Evolutionary conservation across 2,888 invertebrate species (phyloP).

Genomic region (Asteroscopus sphinx): DNA sequence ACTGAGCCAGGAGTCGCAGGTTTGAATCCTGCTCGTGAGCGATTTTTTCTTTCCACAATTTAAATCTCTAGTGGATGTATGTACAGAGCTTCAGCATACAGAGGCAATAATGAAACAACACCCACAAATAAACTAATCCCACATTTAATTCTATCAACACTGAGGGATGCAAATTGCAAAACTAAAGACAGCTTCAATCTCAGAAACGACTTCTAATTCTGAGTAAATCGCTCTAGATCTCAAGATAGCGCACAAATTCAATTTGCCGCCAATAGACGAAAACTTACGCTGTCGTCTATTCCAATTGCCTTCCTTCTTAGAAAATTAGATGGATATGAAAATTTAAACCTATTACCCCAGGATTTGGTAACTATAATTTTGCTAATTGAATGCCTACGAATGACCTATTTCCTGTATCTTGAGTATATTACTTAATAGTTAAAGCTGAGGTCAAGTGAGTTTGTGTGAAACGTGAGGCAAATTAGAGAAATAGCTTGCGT

Average conservation of each 20-base stretch:
- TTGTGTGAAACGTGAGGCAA: slow-evolving; percentile 52
- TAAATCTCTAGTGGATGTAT: too few relatives aligned
- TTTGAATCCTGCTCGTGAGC: too few relatives aligned
- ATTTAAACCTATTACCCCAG: slow-evolving; percentile 41
- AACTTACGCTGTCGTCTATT: slow-evolving; percentile 45
- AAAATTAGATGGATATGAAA: slow-evolving; percentile 43
- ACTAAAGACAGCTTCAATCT: slow-evolving; percentile 31
- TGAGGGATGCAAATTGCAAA: slow-evolving; percentile 42
- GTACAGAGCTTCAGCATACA: too few relatives aligned
- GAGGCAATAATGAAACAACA: background rate
- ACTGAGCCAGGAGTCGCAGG: too few relatives aligned
- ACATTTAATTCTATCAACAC: slow-evolving; percentile 25
- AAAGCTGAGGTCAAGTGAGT: slow-evolving; percentile 53
- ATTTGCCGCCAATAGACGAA: slow-evolving; percentile 52
- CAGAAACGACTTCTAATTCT: slow-evolving; percentile 22
- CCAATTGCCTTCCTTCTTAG: slow-evolving; percentile 39
- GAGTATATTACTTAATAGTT: slow-evolving; percentile 47
- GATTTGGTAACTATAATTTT: slow-evolving; percentile 25
- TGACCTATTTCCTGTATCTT: slow-evolving; percentile 33
- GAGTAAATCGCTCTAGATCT: slow-evolving; percentile 36
- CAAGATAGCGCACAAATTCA: slow-evolving; percentile 48
- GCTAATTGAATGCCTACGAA: slow-evolving; percentile 42
- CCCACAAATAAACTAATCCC: slow-evolving; percentile 19
- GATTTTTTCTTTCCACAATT: too few relatives aligned
- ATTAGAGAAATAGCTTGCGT: slow-evolving; percentile 57